These are phyloP conservation scores for Brachionus manjavacas DNA, from an alignment of 1,140 invertebrate genomes.

Conservation along the genomic window DNA sequence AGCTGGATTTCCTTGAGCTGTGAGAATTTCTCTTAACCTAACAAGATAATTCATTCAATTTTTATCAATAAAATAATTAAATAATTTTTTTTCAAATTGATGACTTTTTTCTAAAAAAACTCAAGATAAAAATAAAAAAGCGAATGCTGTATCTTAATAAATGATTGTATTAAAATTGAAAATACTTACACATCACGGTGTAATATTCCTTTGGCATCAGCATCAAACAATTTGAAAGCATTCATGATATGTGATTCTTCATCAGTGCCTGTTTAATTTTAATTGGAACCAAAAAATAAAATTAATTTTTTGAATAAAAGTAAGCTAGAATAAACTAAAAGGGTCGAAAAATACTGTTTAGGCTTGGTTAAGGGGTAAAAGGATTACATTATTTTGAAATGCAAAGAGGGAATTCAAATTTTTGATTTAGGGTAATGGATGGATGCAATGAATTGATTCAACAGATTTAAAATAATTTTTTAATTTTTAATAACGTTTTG, in stretches of 20 bases:
- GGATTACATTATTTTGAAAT: too few species aligned
- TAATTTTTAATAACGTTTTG: not conserved
- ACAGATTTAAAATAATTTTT: not conserved
- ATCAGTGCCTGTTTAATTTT: slow-evolving; percentile 63
- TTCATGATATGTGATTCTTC: slow-evolving; percentile 88
- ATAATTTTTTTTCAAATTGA: slow-evolving; percentile 49
- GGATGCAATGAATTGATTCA: not conserved
- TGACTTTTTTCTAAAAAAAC: slow-evolving; percentile 47
- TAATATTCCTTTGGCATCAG: slow-evolving; percentile 57
- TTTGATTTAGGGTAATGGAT: not conserved
- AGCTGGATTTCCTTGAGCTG: not conserved
- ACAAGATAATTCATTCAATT: not conserved
- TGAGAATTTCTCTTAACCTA: slow-evolving; percentile 39
- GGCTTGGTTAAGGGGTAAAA: too few species aligned
- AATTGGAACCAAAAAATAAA: not conserved
- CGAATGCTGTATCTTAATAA: slow-evolving; percentile 62
- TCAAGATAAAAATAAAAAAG: too few species aligned
- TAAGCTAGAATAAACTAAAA: too few species aligned
- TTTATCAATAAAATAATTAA: too few species aligned
- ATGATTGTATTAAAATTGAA: not conserved
- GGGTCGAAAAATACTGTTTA: too few species aligned
- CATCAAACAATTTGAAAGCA: slow-evolving; percentile 90
- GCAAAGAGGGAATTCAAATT: too few species aligned
- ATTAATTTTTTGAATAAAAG: too few species aligned
- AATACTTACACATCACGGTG: slow-evolving; percentile 34